Percentiles rank a stretch among this genome's conserved stretches.
phyloP scores from a whole-genome alignment of 2,888 invertebrate genomes.

The Cantharis flavilabris region DNA sequence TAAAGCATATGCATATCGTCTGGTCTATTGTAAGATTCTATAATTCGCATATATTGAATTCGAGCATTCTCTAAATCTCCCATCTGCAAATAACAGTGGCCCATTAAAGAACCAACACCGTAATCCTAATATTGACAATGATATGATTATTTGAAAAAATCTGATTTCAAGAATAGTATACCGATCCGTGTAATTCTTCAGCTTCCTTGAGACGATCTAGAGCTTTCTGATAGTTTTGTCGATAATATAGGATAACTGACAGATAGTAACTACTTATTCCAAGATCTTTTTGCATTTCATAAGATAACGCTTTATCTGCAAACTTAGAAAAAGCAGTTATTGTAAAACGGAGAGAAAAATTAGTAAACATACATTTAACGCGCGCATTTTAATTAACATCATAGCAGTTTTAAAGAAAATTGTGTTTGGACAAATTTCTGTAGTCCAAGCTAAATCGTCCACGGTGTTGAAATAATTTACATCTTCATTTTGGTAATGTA shows the following conservation, averaged over 20 bases:
- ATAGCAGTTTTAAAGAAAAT: slow-evolving; percentile 45
- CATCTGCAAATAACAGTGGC: slow-evolving; percentile 45
- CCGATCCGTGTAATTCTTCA: slow-evolving; percentile 43
- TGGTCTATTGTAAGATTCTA: slow-evolving; percentile 46
- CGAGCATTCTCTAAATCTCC: slow-evolving; percentile 40
- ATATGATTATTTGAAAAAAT: neutral
- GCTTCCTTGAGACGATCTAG: slow-evolving; percentile 47
- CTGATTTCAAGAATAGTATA: slow-evolving; percentile 14
- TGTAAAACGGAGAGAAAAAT: neutral
- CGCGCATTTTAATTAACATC: slow-evolving; percentile 47
- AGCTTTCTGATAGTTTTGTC: slow-evolving; percentile 45
- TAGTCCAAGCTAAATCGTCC: slow-evolving; percentile 49
- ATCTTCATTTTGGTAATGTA: slow-evolving; percentile 28
- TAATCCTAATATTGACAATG: slow-evolving; percentile 39
- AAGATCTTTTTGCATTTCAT: slow-evolving; percentile 41
- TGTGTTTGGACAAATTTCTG: slow-evolving; percentile 40
- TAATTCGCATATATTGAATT: slow-evolving; percentile 43
- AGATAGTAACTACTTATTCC: slow-evolving; percentile 48
- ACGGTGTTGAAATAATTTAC: slow-evolving; percentile 36
- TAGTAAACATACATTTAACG: slow-evolving; percentile 38
- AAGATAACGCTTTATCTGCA: slow-evolving; percentile 45
- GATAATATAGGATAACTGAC: slow-evolving; percentile 47
- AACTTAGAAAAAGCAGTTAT: neutral
- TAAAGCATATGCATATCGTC: slow-evolving; percentile 49
- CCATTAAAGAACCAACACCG: slow-evolving; percentile 44